A percentile compares a stretch with the other conserved stretches of the same genome.
These are phyloP conservation scores for Cremastinae sp. DNA, from an alignment of 2,888 invertebrate species.

Conservation along the genomic window DNA sequence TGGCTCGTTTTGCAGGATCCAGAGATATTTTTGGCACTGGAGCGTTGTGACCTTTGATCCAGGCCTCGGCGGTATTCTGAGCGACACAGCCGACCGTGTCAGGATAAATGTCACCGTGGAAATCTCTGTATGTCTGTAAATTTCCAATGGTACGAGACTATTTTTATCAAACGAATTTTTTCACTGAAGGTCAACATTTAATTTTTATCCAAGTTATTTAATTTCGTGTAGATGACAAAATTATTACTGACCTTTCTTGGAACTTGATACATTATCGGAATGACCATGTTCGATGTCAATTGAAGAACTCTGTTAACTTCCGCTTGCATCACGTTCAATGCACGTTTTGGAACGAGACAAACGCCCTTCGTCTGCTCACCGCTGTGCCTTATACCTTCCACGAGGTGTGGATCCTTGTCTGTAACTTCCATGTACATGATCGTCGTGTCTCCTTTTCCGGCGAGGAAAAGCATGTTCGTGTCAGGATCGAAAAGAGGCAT, in stretches of 20 bases:
- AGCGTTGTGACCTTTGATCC: slow-evolving; percentile 89
- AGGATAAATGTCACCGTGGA: slow-evolving; percentile 96
- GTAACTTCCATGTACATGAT: slow-evolving; percentile 94
- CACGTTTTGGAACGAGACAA: slow-evolving; percentile 94
- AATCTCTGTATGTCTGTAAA: slow-evolving; percentile 92
- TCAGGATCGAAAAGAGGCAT: slow-evolving; percentile 96
- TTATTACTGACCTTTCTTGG: slow-evolving; percentile 88
- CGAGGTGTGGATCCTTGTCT: slow-evolving; percentile 93
- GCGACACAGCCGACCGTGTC: slow-evolving; percentile 92
- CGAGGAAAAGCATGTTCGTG: slow-evolving; percentile 96
- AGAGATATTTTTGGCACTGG: slow-evolving; percentile 91
- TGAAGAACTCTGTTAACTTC: slow-evolving; percentile 96
- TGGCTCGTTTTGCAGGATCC: slow-evolving; percentile 88
- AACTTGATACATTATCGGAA: slow-evolving; percentile 97
- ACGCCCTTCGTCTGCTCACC: slow-evolving; percentile 98
- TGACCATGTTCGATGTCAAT: slow-evolving; percentile 91
- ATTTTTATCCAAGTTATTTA: background rate
- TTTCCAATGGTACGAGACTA: background rate
- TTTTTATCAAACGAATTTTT: background rate
- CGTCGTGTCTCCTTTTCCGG: slow-evolving; percentile 96
- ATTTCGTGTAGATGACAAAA: slow-evolving; percentile 4
- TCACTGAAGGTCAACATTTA: background rate
- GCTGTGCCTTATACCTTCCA: slow-evolving; percentile 92
- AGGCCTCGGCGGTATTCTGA: slow-evolving; percentile 89
- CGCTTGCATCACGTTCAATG: slow-evolving; percentile 97